phyloP scores from a whole-genome alignment of 2,888 invertebrate species.

The Xanthia icteritia region DNA sequence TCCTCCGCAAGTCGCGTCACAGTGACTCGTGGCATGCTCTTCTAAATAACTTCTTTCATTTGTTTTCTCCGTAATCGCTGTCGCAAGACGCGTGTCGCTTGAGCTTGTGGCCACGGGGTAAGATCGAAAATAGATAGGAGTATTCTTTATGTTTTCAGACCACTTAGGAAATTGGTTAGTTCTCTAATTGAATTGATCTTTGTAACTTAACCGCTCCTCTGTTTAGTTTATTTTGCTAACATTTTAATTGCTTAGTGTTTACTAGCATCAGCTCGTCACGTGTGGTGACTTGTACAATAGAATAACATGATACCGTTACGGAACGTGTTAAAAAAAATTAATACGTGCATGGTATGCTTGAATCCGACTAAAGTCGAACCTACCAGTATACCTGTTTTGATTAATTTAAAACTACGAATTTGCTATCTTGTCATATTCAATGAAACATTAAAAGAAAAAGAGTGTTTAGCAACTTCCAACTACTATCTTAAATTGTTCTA shows the following conservation, averaged over 20 bases:
- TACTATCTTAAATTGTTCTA: neutral
- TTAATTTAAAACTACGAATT: neutral
- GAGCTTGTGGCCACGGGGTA: neutral
- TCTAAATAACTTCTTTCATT: neutral
- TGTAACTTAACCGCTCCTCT: slow-evolving; percentile 38
- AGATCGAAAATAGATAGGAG: slow-evolving; percentile 42
- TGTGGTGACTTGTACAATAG: slow-evolving; percentile 15
- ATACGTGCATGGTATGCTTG: slow-evolving; percentile 27
- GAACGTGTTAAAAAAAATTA: neutral
- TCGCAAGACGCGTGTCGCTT: neutral
- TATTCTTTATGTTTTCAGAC: slow-evolving; percentile 44
- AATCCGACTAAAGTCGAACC: neutral
- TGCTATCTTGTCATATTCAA: neutral
- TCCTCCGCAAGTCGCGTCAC: too few relatives aligned
- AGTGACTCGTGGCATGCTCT: too few relatives aligned
- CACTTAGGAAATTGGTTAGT: slow-evolving; percentile 61
- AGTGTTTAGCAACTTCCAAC: neutral
- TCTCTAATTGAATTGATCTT: slow-evolving; percentile 59
- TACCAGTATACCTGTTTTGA: neutral
- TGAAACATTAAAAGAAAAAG: neutral
- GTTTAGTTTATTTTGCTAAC: slow-evolving; percentile 19
- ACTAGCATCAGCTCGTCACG: neutral
- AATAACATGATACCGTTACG: slow-evolving; percentile 25
- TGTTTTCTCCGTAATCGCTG: neutral
- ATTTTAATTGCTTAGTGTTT: slow-evolving; percentile 24